Percentiles rank a stretch among this genome's conserved stretches.
phyloP scores from a whole-genome alignment of 2,113 vertebrate species.

The Regulus satrapa region DNA sequence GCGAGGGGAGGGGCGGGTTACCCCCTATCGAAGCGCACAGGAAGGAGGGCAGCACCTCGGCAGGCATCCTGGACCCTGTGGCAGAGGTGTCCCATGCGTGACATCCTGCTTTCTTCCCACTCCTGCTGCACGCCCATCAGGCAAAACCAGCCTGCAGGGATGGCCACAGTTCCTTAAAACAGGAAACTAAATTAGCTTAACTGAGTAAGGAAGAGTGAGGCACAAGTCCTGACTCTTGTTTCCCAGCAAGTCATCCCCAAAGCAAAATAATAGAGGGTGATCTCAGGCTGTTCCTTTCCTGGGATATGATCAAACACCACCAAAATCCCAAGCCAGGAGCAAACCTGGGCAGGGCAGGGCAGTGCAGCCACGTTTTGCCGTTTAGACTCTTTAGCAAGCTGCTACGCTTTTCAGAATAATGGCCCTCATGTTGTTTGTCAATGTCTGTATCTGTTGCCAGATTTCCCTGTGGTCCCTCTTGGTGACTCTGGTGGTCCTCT shows the following conservation, averaged over 20 bases:
- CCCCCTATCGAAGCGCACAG: accelerated
- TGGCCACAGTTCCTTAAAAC: accelerated
- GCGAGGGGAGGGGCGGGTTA: background rate
- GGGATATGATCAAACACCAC: background rate
- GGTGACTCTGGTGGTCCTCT: slow-evolving; percentile 88
- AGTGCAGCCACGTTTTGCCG: accelerated
- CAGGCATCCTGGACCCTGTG: background rate
- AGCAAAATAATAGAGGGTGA: background rate
- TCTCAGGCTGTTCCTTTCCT: background rate
- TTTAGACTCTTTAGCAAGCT: background rate
- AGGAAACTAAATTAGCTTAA: background rate
- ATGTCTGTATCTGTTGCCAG: slow-evolving; percentile 66
- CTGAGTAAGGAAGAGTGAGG: background rate
- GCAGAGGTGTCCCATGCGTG: background rate
- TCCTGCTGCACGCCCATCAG: background rate
- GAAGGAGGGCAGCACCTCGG: background rate
- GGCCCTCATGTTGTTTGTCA: background rate
- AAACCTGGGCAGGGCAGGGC: background rate
- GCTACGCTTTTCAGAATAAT: background rate
- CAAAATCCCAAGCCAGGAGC: background rate
- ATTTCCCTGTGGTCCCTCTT: slow-evolving; percentile 94
- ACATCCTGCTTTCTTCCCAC: background rate
- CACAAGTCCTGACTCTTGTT: background rate
- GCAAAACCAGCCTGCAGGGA: background rate
- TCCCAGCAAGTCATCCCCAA: background rate